Percentiles rank a stretch among this genome's conserved stretches.
These are phyloP conservation scores for Lasioglossum morio DNA, from an alignment of 2,888 invertebrate genomes.

Conservation along the genomic window DNA sequence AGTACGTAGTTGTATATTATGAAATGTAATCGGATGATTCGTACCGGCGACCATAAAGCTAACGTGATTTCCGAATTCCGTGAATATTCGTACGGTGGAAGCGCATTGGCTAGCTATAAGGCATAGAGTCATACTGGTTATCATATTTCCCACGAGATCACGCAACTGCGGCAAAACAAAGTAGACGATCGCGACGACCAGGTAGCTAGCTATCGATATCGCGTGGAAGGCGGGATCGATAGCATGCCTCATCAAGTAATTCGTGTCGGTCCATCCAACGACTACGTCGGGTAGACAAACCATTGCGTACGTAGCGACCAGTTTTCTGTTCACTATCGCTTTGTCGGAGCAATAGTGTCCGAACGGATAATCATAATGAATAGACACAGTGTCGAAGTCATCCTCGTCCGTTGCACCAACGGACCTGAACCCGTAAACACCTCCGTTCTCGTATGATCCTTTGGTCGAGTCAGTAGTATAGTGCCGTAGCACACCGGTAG, in stretches of 20 bases:
- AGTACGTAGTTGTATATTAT: too few species aligned
- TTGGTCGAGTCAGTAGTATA: slow-evolving; percentile 86
- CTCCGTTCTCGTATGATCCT: slow-evolving; percentile 81
- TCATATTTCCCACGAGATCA: slow-evolving; percentile 93
- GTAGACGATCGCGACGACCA: slow-evolving; percentile 91
- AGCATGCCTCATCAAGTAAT: slow-evolving; percentile 90
- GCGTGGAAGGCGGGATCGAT: slow-evolving; percentile 92
- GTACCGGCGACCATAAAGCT: slow-evolving; percentile 92
- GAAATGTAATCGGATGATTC: not conserved
- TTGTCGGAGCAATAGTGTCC: slow-evolving; percentile 94
- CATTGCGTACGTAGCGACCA: slow-evolving; percentile 89
- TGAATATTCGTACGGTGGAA: slow-evolving; percentile 91
- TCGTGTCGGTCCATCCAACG: slow-evolving; percentile 90
- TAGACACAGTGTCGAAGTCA: slow-evolving; percentile 78
- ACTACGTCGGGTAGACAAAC: slow-evolving; percentile 91
- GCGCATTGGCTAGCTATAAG: slow-evolving; percentile 92
- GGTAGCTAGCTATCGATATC: slow-evolving; percentile 89
- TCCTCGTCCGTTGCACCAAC: slow-evolving; percentile 83
- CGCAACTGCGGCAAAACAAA: slow-evolving; percentile 93
- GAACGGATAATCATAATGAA: slow-evolving; percentile 89
- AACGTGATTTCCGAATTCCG: slow-evolving; percentile 92
- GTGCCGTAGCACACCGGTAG: slow-evolving; percentile 91
- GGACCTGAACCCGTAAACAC: slow-evolving; percentile 67
- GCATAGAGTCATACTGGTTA: slow-evolving; percentile 92
- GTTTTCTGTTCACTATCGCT: slow-evolving; percentile 85